Percentiles rank a stretch among this genome's conserved stretches.
Evolutionary conservation across 2,113 vertebrate species (phyloP).

Genomic region (Hypomesus transpacificus): DNA sequence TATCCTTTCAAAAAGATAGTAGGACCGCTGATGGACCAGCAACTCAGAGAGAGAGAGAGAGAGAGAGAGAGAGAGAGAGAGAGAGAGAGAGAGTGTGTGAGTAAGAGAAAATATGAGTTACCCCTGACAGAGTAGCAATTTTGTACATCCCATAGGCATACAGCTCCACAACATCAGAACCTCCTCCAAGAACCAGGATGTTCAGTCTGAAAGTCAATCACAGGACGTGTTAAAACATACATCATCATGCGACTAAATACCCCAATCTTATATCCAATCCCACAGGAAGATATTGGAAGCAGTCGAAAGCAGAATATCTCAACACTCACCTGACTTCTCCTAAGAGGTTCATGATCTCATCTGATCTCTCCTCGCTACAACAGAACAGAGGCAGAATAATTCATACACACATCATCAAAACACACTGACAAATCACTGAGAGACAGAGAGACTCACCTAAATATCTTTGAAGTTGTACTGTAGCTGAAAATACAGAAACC

Average conservation of each 20-base stretch:
- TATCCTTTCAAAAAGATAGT: no score
- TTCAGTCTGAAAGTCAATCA: slow-evolving; percentile 78
- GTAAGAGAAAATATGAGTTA: slow-evolving; percentile 47
- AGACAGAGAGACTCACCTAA: slow-evolving; percentile 77
- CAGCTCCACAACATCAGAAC: slow-evolving; percentile 86
- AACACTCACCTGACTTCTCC: slow-evolving; percentile 88
- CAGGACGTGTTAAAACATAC: not conserved
- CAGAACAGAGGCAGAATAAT: slow-evolving; percentile 21
- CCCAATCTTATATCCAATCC: not conserved
- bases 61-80: no score
- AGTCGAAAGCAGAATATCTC: not conserved
- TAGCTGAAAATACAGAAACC: slow-evolving; percentile 73
- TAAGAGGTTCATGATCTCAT: slow-evolving; percentile 95
- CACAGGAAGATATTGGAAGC: not conserved
- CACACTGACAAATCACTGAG: not conserved
- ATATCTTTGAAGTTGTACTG: slow-evolving; percentile 93
- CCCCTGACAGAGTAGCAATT: slow-evolving; percentile 86
- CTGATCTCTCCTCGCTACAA: slow-evolving; percentile 95
- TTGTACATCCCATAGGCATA: slow-evolving; percentile 98
- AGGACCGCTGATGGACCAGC: no score
- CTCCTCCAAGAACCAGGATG: slow-evolving; percentile 89
- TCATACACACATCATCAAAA: not conserved
- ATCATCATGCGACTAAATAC: no score
- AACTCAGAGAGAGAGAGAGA: no score
- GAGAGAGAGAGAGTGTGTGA: not conserved